phyloP scores from a whole-genome alignment of 2,888 invertebrate species.

The Exocentrus adspersus region DNA sequence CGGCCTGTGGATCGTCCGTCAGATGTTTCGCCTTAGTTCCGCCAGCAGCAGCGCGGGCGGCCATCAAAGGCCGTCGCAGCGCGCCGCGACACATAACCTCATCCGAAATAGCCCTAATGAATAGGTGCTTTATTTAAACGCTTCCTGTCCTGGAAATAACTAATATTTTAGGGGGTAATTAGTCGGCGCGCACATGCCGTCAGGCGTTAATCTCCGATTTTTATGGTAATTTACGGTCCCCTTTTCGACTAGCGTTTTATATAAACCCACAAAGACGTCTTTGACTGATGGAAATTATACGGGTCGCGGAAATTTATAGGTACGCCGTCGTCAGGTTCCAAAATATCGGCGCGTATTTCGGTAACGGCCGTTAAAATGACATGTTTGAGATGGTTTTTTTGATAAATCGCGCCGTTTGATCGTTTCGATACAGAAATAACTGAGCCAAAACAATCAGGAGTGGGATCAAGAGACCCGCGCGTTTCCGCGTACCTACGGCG shows the following conservation, averaged over 20 bases:
- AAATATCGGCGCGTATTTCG: background rate
- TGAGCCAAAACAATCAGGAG: no score
- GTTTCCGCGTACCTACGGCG: no score
- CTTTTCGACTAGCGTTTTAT: background rate
- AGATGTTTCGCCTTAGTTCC: conserved; percentile 62
- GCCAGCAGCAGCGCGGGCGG: conserved; percentile 53
- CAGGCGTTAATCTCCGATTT: conserved; percentile 50
- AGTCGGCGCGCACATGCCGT: conserved; percentile 38
- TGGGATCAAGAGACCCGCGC: no score
- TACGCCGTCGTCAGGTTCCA: background rate
- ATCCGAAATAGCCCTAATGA: conserved; percentile 56
- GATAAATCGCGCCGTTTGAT: background rate
- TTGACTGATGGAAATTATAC: background rate
- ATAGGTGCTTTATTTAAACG: conserved; percentile 61
- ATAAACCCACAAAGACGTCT: background rate
- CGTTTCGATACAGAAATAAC: no score
- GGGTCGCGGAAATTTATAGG: background rate
- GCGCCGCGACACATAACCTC: conserved; percentile 50
- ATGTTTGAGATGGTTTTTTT: background rate
- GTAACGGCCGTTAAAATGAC: background rate
- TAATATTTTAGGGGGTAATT: conserved; percentile 58
- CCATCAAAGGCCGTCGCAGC: conserved; percentile 57
- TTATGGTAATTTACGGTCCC: conserved; percentile 16
- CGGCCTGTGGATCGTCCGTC: conserved; percentile 57
- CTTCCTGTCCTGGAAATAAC: conserved; percentile 60